A percentile compares a stretch with the other conserved stretches of the same genome.
Evolutionary conservation across 2,888 invertebrate species (phyloP).

Genomic region (Ischnura elegans): DNA sequence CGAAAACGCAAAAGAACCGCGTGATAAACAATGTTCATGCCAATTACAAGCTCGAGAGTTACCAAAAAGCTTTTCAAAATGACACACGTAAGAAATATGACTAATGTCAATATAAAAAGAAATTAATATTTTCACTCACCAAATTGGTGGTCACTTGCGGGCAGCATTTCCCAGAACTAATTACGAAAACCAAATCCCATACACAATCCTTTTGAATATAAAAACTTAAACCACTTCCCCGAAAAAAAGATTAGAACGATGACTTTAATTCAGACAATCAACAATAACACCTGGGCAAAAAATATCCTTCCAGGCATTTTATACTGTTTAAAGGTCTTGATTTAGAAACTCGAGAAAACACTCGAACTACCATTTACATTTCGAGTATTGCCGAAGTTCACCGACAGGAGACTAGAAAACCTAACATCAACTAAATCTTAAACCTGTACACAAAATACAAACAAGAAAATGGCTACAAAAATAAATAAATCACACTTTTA

Average conservation of each 20-base stretch:
- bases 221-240: no score
- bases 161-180: no score
- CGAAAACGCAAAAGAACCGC: no score
- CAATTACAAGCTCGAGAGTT: no score
- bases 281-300: constrained; percentile 53
- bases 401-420: neutral
- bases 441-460: neutral
- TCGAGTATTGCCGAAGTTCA: constrained; percentile 36
- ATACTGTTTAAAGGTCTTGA: neutral
- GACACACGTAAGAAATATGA: no score
- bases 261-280: neutral
- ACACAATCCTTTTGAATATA: no score
- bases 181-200: no score
- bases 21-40: no score
- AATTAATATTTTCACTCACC: no score
- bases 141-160: no score
- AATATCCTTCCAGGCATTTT: constrained; percentile 61
- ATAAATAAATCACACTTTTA: neutral
- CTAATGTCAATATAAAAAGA: no score
- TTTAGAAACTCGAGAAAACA: constrained; percentile 29
- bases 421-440: neutral
- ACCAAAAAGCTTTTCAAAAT: no score
- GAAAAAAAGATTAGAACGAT: neutral
- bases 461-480: neutral
- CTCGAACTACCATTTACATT: constrained; percentile 57